Evolutionary conservation across 2,797 vertebrate genomes (phyloP).

Genomic region (Muscicapa comitata): DNA sequence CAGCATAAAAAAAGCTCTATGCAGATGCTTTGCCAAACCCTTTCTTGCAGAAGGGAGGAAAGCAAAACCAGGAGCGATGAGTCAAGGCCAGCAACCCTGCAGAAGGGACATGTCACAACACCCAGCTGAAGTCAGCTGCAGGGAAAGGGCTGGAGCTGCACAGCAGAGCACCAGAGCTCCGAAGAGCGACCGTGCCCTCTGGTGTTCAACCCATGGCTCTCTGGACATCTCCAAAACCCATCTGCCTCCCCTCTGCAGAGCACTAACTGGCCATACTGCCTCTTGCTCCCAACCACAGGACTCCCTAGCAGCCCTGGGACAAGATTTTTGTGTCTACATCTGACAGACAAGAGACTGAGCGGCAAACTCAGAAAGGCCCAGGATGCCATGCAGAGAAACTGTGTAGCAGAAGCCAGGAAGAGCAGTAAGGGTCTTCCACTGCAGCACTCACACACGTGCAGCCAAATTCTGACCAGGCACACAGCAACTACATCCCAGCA

Average conservation of each 20-base stretch:
- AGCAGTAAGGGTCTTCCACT: background rate
- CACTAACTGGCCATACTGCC: background rate
- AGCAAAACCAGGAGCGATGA: background rate
- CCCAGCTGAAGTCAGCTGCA: background rate
- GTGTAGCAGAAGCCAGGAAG: background rate
- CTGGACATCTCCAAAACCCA: background rate
- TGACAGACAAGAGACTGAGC: accelerated
- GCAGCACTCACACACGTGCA: accelerated
- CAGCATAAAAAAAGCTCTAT: background rate
- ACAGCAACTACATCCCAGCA: accelerated
- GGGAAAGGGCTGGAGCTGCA: background rate
- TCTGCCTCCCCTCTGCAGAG: accelerated
- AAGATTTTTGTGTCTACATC: background rate
- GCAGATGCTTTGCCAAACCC: background rate
- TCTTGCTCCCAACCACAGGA: background rate
- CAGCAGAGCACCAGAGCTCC: background rate
- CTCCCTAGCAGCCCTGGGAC: background rate
- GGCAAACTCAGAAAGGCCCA: background rate
- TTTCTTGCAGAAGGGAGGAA: background rate
- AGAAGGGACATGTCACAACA: background rate
- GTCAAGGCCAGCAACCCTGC: background rate
- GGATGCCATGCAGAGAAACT: background rate
- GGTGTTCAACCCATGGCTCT: background rate
- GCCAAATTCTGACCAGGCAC: background rate
- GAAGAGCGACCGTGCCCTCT: slow-evolving; percentile 5